These are phyloP conservation scores for Macrotus californicus DNA, from an alignment of 2,113 vertebrate genomes.

Conservation along the genomic window DNA sequence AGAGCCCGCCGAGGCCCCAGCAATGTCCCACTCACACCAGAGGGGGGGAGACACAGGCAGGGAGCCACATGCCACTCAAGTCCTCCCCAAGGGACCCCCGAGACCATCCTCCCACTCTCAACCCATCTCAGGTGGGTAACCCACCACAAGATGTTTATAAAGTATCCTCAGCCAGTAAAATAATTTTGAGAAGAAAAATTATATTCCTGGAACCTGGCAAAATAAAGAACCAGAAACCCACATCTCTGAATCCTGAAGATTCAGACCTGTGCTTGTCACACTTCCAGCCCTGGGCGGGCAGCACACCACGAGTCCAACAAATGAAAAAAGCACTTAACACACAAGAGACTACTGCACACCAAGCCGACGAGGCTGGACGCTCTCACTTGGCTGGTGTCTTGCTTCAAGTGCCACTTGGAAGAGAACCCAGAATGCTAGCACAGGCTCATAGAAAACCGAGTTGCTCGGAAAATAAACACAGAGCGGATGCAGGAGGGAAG, in stretches of 20 bases:
- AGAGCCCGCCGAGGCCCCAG: neutral
- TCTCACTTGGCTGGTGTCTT: neutral
- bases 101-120: neutral
- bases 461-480: neutral
- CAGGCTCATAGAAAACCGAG: neutral
- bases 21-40: neutral
- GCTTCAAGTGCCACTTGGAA: neutral
- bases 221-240: neutral
- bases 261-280: neutral
- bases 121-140: neutral
- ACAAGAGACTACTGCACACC: fast-evolving
- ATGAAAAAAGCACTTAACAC: neutral
- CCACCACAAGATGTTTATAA: neutral
- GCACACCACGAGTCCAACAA: fast-evolving
- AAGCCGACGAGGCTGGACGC: fast-evolving
- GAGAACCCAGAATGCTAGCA: neutral
- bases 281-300: neutral
- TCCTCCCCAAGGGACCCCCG: neutral
- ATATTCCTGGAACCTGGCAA: neutral
- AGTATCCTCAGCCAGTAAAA: neutral
- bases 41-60: fast-evolving
- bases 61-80: neutral
- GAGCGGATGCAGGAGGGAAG: neutral
- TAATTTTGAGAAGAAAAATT: neutral
- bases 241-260: neutral